Conservation (phyloP, 2,797 vertebrate species). For the Squalus acanthias region DNA sequence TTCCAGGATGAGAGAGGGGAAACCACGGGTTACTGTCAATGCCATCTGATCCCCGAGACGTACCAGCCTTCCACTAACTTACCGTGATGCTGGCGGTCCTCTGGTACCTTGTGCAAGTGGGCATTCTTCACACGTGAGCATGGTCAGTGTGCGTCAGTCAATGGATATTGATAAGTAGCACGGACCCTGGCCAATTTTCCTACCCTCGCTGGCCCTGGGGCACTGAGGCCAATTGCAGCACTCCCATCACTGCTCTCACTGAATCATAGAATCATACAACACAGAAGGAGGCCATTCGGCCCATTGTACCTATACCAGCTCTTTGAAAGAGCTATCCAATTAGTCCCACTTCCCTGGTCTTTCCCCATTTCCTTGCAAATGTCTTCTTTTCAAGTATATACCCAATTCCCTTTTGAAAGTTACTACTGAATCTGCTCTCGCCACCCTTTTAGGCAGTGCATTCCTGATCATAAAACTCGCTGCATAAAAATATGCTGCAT, state of each 20-base stretch:
- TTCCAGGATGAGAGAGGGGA: neutral
- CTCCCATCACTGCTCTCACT: neutral
- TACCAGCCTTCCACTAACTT: neutral
- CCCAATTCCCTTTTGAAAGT: neutral
- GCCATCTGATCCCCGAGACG: neutral
- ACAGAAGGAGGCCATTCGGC: neutral
- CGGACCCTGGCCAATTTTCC: neutral
- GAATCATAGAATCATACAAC: neutral
- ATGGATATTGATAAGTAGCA: too few relatives aligned
- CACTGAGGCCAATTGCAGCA: neutral
- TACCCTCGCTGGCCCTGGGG: neutral
- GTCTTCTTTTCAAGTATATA: neutral
- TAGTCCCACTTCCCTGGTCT: neutral
- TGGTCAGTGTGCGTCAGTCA: neutral
- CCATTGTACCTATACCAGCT: neutral
- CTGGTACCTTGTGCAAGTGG: neutral
- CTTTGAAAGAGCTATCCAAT: neutral
- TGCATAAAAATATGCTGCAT: neutral
- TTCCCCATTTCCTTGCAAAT: neutral
- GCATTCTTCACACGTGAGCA: neutral
- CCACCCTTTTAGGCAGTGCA: neutral
- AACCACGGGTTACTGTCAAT: neutral
- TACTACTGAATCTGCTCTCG: neutral
- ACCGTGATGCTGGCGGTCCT: neutral
- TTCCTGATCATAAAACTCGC: neutral